Conservation (phyloP, 2,113 vertebrate genomes). For the Mustela nigripes region DNA sequence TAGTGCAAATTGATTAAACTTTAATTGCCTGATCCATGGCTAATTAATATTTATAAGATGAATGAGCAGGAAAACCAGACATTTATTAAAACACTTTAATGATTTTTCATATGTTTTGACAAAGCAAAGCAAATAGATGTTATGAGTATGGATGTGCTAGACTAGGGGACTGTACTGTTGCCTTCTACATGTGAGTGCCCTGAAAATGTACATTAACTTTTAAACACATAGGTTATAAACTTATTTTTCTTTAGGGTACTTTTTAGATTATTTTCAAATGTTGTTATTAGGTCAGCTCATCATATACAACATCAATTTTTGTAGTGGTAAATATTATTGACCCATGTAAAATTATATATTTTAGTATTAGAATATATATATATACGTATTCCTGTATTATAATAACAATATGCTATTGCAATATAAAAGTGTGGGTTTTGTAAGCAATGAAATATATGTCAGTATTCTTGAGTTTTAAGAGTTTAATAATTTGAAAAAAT, state of each 20-base stretch:
- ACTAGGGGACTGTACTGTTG: slow-evolving; percentile 84
- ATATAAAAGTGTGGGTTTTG: not conserved
- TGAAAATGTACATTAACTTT: slow-evolving; percentile 82
- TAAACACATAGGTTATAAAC: slow-evolving; percentile 61
- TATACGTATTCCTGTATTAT: not conserved
- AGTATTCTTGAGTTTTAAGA: not conserved
- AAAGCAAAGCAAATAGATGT: slow-evolving; percentile 91
- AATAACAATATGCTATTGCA: not conserved
- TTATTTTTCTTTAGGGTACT: slow-evolving; percentile 44
- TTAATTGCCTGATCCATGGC: slow-evolving; percentile 93
- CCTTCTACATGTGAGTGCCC: slow-evolving; percentile 71
- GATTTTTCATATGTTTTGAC: slow-evolving; percentile 93
- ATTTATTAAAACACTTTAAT: slow-evolving; percentile 94
- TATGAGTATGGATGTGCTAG: slow-evolving; percentile 89
- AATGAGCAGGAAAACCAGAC: slow-evolving; percentile 92
- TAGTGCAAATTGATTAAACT: slow-evolving; percentile 94
- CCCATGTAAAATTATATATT: not conserved
- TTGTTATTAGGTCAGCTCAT: slow-evolving; percentile 29
- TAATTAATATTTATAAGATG: slow-evolving; percentile 95
- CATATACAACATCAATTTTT: slow-evolving; percentile 1
- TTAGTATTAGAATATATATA: not conserved
- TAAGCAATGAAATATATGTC: not conserved
- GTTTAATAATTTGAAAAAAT: slow-evolving; percentile 3
- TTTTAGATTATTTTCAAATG: slow-evolving; percentile 59
- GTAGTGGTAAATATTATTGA: not conserved